Conservation (phyloP, 2,888 invertebrate species). For the Crocallis elinguaria region DNA sequence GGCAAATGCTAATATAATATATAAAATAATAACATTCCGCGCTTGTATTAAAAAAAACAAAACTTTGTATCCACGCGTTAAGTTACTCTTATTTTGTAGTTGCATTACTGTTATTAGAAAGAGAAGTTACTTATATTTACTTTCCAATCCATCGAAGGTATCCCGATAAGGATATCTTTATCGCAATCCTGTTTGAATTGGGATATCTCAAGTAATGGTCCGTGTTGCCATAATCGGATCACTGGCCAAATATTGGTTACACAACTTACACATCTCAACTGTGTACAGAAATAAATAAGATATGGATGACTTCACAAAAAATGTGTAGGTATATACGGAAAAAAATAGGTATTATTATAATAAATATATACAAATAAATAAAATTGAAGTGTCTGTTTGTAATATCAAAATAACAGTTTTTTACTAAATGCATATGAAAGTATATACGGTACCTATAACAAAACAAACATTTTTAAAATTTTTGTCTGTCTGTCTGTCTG, state of each 20-base stretch:
- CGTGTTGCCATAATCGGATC: conserved; percentile 24
- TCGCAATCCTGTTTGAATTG: conserved; percentile 41
- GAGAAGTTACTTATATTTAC: conserved; percentile 50
- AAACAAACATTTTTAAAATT: too few species aligned
- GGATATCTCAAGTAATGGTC: conserved; percentile 27
- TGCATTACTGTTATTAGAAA: neutral
- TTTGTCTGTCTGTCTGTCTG: too few species aligned
- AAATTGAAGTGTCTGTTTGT: neutral
- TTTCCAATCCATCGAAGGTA: conserved; percentile 55
- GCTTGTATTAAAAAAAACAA: too few species aligned
- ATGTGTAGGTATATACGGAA: neutral
- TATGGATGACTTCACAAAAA: neutral
- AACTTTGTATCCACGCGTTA: too few species aligned
- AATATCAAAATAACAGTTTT: too few species aligned
- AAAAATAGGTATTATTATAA: too few species aligned
- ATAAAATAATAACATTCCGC: too few species aligned
- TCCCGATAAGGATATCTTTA: conserved; percentile 42
- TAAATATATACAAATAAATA: too few species aligned
- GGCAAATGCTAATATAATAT: too few species aligned
- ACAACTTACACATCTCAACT: conserved; percentile 6
- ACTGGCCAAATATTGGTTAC: conserved; percentile 27
- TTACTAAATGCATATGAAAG: too few species aligned
- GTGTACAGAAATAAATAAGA: neutral
- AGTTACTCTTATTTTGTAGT: neutral
- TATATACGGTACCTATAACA: too few species aligned